Base-by-base conservation (phyloP, 2,113 vertebrate species). In the Lonchura striata region DNA sequence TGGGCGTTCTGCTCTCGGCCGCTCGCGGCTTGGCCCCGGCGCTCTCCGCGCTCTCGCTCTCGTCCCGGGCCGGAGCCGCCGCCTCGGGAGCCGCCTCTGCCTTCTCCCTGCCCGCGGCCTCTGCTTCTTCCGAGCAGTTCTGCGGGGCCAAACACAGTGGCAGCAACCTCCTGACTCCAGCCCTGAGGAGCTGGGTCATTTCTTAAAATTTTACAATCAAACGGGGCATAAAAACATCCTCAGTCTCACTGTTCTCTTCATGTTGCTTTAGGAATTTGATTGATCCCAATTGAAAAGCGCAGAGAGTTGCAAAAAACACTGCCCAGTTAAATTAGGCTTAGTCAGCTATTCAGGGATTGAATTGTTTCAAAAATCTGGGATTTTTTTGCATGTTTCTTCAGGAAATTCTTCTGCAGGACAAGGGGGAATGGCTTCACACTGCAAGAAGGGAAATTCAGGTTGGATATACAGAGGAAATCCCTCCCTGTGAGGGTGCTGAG, bases 91-190 rank as follows among this genome's bases (percentile, higher is more conserved):
- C 27, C 1, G 15, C 12, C 1, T 97, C 96, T 65, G 82, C 79
- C 50, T 95, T 97, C 60, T 97, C 95, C 1, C 18, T 61, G 92
- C 94, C 93, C 13, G 44, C 27, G 1, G 86, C 49, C 82, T 98
- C 97, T 13, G 92, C 95, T 80, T 92, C 95, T 10, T 98, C 98
- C 4, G 93, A 88, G 17, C 97, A 61, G n/a, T 90, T 98, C 98
- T 31, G 70, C n/a, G n/a, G n/a, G n/a, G n/a, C 54, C 4, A 87
- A 90, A 89, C 24, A 74, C 60, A 90, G 76, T 63, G 66, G 63
- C 30, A 46, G 75, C 77, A 39, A 7, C 4, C 13, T 10, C 37
- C 30, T 27, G 33, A 3, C 27, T 65, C 50, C 20, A 22, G 46
- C 44, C 3, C 1, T 21, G 12, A 68, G 24, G 64, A 28, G 23